Conservation (phyloP, 2,888 invertebrate genomes). For the Coleophora flavipennella region DNA sequence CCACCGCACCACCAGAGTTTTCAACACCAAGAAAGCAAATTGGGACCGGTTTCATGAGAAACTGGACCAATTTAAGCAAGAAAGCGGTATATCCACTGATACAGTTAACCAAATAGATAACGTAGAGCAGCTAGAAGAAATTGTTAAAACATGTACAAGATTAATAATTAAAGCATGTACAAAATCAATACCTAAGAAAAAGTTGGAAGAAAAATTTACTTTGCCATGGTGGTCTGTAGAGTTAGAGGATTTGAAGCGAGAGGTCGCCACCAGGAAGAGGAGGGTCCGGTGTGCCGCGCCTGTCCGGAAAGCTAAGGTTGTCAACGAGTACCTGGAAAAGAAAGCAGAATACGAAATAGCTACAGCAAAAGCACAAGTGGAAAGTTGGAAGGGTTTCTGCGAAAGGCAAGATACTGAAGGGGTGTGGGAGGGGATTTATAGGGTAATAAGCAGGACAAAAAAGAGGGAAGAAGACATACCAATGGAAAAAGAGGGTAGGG, state of each 20-base stretch:
- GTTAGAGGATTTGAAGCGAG: slow-evolving; percentile 10
- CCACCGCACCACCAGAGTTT: too few relatives aligned
- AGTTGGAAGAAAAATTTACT: slow-evolving; percentile 1
- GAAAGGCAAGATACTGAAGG: too few relatives aligned
- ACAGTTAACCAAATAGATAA: too few relatives aligned
- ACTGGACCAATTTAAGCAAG: too few relatives aligned
- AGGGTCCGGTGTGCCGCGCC: slow-evolving; percentile 6
- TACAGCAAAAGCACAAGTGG: too few relatives aligned
- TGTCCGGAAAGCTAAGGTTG: slow-evolving; percentile 2
- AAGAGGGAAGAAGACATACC: not conserved
- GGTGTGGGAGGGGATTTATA: too few relatives aligned
- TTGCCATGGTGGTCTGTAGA: slow-evolving; percentile 13
- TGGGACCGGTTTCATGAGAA: too few relatives aligned
- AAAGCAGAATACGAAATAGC: slow-evolving; percentile 2
- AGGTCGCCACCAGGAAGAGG: too few relatives aligned
- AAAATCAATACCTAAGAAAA: slow-evolving; percentile 6
- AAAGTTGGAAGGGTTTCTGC: too few relatives aligned
- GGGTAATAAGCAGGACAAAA: too few relatives aligned
- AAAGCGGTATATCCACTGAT: too few relatives aligned
- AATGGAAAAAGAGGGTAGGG: not conserved
- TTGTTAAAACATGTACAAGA: not conserved
- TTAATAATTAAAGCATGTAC: slow-evolving; percentile 4
- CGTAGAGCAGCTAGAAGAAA: not conserved
- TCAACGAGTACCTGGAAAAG: slow-evolving; percentile 3
- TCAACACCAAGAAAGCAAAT: too few relatives aligned